Evolutionary conservation across 1,140 invertebrate genomes (phyloP), one percentile per base, ranked within the genome.

Genomic region (Bombus superbus): DNA sequence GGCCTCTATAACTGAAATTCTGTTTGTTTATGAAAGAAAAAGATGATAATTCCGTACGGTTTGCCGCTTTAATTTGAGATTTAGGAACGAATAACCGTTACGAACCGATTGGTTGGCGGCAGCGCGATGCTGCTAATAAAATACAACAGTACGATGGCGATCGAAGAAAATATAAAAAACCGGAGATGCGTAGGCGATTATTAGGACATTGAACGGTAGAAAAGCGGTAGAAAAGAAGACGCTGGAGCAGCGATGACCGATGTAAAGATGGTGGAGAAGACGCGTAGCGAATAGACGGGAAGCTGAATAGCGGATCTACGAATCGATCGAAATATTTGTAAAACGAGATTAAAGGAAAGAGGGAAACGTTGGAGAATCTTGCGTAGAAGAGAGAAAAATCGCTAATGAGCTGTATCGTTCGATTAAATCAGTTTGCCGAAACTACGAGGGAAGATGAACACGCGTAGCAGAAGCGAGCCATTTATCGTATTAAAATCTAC

Each of bases 401-500:
- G 28, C 15, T 32, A 86, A 86, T 25, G 38, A 64, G 44, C n/a
- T 35, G 18, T 68, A 22, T 28, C 6, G 8, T 57, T 72, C 57
- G 35, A 71, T 71, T 13, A 57, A 28, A 44, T 69, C 35, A 13
- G 13, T 38, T 35, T 22, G 47, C 42, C 40, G 40, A 76, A 76
- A 81, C 22, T 13, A 32, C 47, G 38, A 66, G 77, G 53, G 68
- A 47, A 42, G 42, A 44, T n/a, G 15, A 2, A 9, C 38, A 42
- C 57, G 38, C 32, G 28, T 18, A 18, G 40, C 32, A 57, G 35
- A 57, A 57, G 15, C 81, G 22, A 76, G 62, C 81, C 74, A 68
- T 83, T 74, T 68, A 68, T 69, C 74, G 81, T 77, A 83, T 83
- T 69, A 69, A 83, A 69, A 83, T 83, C 81, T 78, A 38, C 64